Percentiles rank a stretch among this genome's conserved stretches.
These are phyloP conservation scores for Pyralis farinalis DNA, from an alignment of 2,888 invertebrate genomes.

Conservation along the genomic window DNA sequence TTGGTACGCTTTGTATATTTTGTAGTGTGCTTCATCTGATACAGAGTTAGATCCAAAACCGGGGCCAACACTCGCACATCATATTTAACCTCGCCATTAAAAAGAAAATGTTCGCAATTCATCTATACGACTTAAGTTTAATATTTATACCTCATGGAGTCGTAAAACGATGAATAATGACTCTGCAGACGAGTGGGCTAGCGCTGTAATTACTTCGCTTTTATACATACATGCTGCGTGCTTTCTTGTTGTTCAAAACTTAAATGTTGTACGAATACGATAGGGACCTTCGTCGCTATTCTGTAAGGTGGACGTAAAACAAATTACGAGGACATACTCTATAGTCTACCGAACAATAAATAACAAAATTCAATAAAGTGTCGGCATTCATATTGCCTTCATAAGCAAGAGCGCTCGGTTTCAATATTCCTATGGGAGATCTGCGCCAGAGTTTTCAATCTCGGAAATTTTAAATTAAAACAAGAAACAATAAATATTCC, in stretches of 20 bases:
- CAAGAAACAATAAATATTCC: too few relatives aligned
- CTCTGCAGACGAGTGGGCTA: conserved; percentile 74
- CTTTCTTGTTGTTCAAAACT: conserved; percentile 73
- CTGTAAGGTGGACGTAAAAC: conserved; percentile 53
- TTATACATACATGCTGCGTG: conserved; percentile 64
- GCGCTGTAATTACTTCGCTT: conserved; percentile 76
- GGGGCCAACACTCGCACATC: conserved; percentile 63
- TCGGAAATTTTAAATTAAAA: too few relatives aligned
- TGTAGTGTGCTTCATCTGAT: conserved; percentile 45
- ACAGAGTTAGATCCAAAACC: conserved; percentile 53
- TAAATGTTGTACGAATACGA: conserved; percentile 65
- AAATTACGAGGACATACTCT: conserved; percentile 49
- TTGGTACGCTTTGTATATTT: conserved; percentile 55
- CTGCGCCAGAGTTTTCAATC: neutral
- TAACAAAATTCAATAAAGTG: conserved; percentile 46
- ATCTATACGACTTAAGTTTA: conserved; percentile 78
- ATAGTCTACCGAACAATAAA: conserved; percentile 36
- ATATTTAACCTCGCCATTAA: conserved; percentile 77
- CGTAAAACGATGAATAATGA: conserved; percentile 81
- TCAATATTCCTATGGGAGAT: conserved; percentile 3
- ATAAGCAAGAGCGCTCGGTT: conserved; percentile 23
- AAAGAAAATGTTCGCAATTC: conserved; percentile 79
- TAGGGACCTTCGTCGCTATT: conserved; percentile 51
- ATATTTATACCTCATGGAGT: conserved; percentile 79
- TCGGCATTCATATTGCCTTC: conserved; percentile 25